Conservation (phyloP, 2,113 vertebrate genomes). For the Amblyornis subalaris region DNA sequence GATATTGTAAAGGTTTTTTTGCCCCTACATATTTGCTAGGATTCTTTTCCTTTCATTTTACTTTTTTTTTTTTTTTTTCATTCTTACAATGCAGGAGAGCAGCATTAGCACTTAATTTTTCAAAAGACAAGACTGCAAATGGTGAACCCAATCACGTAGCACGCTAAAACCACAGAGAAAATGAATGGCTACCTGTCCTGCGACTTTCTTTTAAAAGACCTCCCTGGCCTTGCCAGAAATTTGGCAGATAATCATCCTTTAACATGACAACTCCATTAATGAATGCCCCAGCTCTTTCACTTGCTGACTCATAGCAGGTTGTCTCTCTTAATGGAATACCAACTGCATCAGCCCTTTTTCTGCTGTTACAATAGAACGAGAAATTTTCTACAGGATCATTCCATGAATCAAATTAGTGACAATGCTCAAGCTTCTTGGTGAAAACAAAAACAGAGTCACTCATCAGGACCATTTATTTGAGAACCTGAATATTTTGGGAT, state of each 20-base stretch:
- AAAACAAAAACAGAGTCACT: background rate
- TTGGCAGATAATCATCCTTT: conserved; percentile 52
- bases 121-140: background rate
- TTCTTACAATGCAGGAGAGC: background rate
- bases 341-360: background rate
- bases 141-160: background rate
- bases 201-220: background rate
- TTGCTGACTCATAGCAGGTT: conserved; percentile 29
- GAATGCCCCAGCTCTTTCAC: background rate
- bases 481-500: background rate
- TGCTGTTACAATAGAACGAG: background rate
- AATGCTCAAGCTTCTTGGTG: background rate
- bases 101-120: background rate
- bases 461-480: background rate
- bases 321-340: background rate
- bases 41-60: background rate
- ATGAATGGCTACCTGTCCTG: conserved; percentile 33
- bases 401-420: background rate
- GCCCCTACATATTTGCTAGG: accelerated
- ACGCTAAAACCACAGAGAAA: background rate
- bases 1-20: accelerated
- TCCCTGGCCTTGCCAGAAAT: conserved; percentile 37
- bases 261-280: conserved; percentile 50
- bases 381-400: background rate
- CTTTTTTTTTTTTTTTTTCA: background rate